Evolutionary conservation across 2,888 invertebrate species (phyloP).

Genomic region (Pandemis heparana): DNA sequence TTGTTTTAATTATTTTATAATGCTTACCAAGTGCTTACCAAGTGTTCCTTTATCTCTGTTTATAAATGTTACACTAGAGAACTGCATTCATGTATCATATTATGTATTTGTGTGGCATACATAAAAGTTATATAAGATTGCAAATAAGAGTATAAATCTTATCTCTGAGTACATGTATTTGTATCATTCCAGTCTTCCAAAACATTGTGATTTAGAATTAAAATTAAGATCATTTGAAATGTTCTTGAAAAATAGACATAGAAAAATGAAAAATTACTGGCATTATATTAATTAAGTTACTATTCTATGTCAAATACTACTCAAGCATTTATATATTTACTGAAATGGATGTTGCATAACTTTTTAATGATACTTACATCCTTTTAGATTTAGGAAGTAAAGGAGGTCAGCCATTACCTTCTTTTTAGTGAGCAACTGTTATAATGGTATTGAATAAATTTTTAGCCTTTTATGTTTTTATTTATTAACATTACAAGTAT

Average conservation of each 20-base stretch:
- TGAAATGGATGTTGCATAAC: not conserved
- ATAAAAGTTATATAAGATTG: slow-evolving; percentile 11
- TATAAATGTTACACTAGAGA: not conserved
- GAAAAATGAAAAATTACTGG: not conserved
- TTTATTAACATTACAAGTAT: not conserved
- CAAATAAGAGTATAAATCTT: slow-evolving; percentile 1
- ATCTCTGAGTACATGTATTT: slow-evolving; percentile 43
- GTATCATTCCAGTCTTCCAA: slow-evolving; percentile 73
- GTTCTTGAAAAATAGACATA: not conserved
- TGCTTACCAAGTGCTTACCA: not conserved
- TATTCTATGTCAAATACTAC: not conserved
- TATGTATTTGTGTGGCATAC: not conserved
- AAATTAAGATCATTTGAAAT: slow-evolving; percentile 8
- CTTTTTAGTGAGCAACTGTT: not conserved
- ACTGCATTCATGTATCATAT: not conserved
- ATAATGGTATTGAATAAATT: not conserved
- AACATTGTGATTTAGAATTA: slow-evolving; percentile 61
- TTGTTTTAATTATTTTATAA: not conserved
- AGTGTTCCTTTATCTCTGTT: not conserved
- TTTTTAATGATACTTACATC: not conserved
- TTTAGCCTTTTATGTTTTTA: not conserved
- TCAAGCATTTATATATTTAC: not conserved
- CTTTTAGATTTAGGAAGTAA: not conserved
- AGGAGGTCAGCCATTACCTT: not conserved
- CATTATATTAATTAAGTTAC: not conserved